A percentile compares a stretch with the other conserved stretches of the same genome.
Evolutionary conservation across 2,113 vertebrate species (phyloP).

Genomic region (Telmatochromis brichardi): DNA sequence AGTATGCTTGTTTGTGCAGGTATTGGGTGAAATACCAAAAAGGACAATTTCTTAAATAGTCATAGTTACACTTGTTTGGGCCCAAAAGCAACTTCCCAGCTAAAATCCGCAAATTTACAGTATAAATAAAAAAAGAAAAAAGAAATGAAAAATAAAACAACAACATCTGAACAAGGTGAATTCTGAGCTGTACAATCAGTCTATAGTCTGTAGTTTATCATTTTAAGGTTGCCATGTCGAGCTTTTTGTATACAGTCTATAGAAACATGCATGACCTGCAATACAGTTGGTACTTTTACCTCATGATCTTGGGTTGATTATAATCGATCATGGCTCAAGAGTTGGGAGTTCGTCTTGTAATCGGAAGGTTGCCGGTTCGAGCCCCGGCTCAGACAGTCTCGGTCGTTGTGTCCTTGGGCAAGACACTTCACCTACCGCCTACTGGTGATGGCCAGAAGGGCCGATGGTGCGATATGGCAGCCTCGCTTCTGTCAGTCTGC

Average conservation of each 20-base stretch:
- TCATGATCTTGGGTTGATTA: not conserved
- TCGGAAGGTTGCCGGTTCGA: rapidly evolving
- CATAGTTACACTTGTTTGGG: not conserved
- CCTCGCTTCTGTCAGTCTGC: not conserved
- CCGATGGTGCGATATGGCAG: rapidly evolving
- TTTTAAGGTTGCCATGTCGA: not conserved
- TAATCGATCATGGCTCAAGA: not conserved
- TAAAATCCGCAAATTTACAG: not conserved
- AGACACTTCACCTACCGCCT: not conserved
- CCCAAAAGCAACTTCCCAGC: not conserved
- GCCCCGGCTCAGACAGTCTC: rapidly evolving
- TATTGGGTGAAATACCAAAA: not conserved
- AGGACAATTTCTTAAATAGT: rapidly evolving
- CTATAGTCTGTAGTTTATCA: not conserved
- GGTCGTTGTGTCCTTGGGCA: not conserved
- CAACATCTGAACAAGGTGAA: not conserved
- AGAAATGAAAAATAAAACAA: not conserved
- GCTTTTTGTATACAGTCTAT: not conserved
- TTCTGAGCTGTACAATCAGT: not conserved
- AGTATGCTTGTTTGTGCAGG: not conserved
- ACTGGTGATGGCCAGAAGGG: not conserved
- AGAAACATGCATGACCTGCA: not conserved
- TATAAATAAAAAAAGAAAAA: not conserved
- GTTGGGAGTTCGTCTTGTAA: not conserved
- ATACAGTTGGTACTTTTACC: not conserved